phyloP scores from a whole-genome alignment of 2,113 vertebrate genomes.

The Coturnix japonica region DNA sequence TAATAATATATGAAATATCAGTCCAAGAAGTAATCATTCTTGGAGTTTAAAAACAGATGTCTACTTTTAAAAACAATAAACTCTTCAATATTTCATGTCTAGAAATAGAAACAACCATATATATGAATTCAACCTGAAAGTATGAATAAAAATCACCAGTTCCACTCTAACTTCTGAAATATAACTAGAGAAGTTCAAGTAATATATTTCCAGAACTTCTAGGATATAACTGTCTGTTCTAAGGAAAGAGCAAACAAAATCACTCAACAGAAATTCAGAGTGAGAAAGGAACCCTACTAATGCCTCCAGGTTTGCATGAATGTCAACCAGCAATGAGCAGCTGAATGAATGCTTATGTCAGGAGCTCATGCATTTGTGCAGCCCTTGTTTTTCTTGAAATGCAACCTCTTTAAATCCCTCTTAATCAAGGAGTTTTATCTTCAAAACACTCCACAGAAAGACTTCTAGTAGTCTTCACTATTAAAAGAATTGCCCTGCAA shows the following conservation, averaged over 20 bases:
- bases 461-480: not conserved
- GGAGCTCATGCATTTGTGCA: not conserved
- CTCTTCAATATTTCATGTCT: not conserved
- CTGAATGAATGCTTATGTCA: not conserved
- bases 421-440: not conserved
- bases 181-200: not conserved
- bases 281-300: not conserved
- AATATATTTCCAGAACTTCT: not conserved
- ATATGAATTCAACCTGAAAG: not conserved
- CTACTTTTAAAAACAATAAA: not conserved
- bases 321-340: not conserved
- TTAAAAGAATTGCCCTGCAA: not conserved
- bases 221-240: not conserved
- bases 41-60: not conserved
- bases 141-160: not conserved
- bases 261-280: not conserved
- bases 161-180: not conserved
- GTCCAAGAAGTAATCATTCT: not conserved
- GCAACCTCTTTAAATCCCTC: not conserved
- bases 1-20: not conserved
- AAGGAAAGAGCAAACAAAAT: not conserved
- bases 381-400: not conserved
- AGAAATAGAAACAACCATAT: not conserved
- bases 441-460: accelerated
- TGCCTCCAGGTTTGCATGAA: not conserved